Conservation (phyloP, 2,797 vertebrate species). For the Manis pentadactyla region DNA sequence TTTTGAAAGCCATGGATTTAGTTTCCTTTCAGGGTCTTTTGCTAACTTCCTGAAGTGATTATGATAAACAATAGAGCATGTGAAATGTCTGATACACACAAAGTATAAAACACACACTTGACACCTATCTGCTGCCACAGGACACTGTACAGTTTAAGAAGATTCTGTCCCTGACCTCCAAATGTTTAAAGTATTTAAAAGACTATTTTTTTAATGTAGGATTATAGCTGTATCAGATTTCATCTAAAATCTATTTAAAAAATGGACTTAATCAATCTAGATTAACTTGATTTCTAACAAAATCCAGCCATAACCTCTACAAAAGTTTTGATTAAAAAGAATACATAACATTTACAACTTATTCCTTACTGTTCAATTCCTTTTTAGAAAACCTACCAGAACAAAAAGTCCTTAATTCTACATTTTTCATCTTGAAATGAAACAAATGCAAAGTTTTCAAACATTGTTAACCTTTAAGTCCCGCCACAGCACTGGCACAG, state of each 20-base stretch:
- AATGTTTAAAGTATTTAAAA: neutral
- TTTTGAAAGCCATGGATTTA: neutral
- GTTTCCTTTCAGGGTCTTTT: neutral
- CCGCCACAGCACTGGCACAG: too few relatives aligned
- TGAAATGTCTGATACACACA: neutral
- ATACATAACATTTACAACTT: neutral
- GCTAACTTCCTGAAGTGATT: neutral
- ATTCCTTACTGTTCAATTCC: neutral
- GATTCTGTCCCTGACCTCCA: neutral
- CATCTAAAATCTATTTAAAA: neutral
- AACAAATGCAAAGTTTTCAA: neutral
- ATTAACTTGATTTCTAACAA: neutral
- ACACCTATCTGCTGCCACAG: accelerated
- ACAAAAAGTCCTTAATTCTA: neutral
- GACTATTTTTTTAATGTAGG: neutral
- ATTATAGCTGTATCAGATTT: neutral
- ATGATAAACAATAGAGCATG: neutral
- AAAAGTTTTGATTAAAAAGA: conserved; percentile 9
- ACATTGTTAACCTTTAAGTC: neutral
- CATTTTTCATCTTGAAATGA: neutral
- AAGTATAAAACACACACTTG: accelerated
- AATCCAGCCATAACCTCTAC: neutral
- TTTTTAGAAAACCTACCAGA: neutral
- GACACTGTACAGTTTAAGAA: neutral
- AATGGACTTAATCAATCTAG: neutral